phyloP scores from a whole-genome alignment of 2,113 vertebrate species.

The Tachysurus fulvidraco region DNA sequence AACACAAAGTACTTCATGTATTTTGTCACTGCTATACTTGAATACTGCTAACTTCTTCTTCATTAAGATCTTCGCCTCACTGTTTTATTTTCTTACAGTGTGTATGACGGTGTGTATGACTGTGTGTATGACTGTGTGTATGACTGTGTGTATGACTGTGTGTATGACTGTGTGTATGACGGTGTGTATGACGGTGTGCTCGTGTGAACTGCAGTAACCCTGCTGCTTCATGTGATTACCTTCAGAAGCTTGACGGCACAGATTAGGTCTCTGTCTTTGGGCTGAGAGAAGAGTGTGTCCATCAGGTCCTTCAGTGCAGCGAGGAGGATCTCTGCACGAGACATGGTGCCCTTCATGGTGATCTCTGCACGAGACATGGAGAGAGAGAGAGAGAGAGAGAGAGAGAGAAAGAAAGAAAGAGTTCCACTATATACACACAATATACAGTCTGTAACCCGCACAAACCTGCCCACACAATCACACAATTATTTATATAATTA shows the following conservation, averaged over 20 bases:
- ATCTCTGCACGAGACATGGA: slow-evolving; percentile 80
- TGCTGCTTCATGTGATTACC: slow-evolving; percentile 61
- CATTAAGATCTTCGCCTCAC: no score
- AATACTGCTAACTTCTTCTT: no score
- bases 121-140: no score
- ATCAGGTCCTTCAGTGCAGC: slow-evolving; percentile 83
- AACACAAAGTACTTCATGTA: no score
- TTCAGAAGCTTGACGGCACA: slow-evolving; percentile 89
- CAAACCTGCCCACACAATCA: no score
- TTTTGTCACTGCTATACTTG: no score
- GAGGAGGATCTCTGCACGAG: slow-evolving; percentile 84
- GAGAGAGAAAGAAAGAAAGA: neutral
- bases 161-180: neutral
- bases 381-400: neutral
- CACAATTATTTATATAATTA: no score
- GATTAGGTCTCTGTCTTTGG: slow-evolving; percentile 88
- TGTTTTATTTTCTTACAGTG: no score
- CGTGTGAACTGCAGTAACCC: neutral
- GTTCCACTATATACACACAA: no score
- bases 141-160: no score
- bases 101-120: no score
- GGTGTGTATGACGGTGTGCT: neutral
- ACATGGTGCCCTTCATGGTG: slow-evolving; percentile 78
- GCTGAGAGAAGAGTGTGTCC: slow-evolving; percentile 81
- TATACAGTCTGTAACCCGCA: no score